Conservation (phyloP, 2,113 vertebrate species). For the Phalacrocorax brasilianus region DNA sequence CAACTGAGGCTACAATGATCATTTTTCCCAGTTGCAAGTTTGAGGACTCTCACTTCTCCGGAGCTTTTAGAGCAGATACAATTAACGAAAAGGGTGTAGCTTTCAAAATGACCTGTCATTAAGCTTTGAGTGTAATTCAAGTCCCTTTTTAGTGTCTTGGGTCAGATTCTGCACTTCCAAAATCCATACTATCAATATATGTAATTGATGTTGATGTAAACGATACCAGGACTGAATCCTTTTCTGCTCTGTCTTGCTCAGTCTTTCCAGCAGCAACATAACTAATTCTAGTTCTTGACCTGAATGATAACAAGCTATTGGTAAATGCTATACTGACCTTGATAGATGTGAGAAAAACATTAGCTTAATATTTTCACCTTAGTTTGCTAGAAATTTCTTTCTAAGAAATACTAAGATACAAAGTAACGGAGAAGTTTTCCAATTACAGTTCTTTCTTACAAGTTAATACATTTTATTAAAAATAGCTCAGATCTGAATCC, state of each 20-base stretch:
- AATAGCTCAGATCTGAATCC: slow-evolving; percentile 35
- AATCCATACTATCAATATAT: not conserved
- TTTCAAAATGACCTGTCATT: slow-evolving; percentile 34
- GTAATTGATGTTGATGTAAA: not conserved
- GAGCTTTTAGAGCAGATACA: not conserved
- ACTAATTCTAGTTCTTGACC: slow-evolving; percentile 41
- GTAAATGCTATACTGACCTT: not conserved
- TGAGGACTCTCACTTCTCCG: not conserved
- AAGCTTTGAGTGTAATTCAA: slow-evolving; percentile 12
- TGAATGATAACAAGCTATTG: slow-evolving; percentile 47
- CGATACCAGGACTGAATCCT: not conserved
- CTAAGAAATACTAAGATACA: not conserved
- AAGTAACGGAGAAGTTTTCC: slow-evolving; percentile 25
- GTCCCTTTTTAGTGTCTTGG: not conserved
- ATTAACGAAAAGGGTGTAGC: not conserved
- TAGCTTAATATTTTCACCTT: slow-evolving; percentile 18
- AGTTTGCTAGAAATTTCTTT: slow-evolving; percentile 14
- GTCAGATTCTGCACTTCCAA: not conserved
- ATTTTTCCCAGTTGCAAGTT: not conserved
- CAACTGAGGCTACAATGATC: not conserved
- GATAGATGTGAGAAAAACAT: not conserved
- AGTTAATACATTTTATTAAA: slow-evolving; percentile 35
- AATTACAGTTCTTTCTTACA: slow-evolving; percentile 26
- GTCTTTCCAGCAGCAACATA: slow-evolving; percentile 20
- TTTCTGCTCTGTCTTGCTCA: slow-evolving; percentile 32